A percentile compares a stretch with the other conserved stretches of the same genome.
phyloP scores from a whole-genome alignment of 2,888 invertebrate genomes.

The Megaustenia siamemsis region DNA sequence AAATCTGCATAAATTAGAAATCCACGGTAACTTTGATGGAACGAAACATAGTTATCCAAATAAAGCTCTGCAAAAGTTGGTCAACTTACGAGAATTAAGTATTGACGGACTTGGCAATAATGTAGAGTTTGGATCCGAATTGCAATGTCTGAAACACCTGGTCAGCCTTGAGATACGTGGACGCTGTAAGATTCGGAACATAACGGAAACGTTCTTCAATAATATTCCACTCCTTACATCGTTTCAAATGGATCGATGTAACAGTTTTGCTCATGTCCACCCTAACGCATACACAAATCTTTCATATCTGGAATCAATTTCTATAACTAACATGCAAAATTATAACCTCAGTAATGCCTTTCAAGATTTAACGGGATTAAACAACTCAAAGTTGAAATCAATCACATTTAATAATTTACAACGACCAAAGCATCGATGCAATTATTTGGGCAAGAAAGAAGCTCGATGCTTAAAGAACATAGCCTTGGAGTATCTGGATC shows the following conservation, averaged over 20 bases:
- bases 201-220: slow-evolving; percentile 21
- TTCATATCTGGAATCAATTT: neutral
- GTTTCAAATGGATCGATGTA: neutral
- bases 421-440: neutral
- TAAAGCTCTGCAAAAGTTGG: neutral
- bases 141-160: slow-evolving; percentile 3
- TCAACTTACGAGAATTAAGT: neutral
- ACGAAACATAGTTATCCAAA: neutral
- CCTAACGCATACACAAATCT: neutral
- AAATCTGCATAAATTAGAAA: neutral
- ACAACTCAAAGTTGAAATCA: slow-evolving; percentile 6
- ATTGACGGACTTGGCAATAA: slow-evolving; percentile 2
- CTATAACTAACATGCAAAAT: neutral
- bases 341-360: slow-evolving; percentile 22
- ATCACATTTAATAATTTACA: neutral
- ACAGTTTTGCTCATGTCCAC: neutral
- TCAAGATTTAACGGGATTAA: neutral
- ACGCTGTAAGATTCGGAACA: neutral
- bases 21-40: neutral
- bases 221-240: slow-evolving; percentile 6
- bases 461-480: neutral
- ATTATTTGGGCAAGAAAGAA: neutral
- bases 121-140: slow-evolving; percentile 18
- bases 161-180: neutral
- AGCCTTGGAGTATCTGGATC: neutral